A percentile compares a stretch with the other conserved stretches of the same genome.
Conservation (phyloP, 1,140 invertebrate species). For the Drosophila cardini region DNA sequence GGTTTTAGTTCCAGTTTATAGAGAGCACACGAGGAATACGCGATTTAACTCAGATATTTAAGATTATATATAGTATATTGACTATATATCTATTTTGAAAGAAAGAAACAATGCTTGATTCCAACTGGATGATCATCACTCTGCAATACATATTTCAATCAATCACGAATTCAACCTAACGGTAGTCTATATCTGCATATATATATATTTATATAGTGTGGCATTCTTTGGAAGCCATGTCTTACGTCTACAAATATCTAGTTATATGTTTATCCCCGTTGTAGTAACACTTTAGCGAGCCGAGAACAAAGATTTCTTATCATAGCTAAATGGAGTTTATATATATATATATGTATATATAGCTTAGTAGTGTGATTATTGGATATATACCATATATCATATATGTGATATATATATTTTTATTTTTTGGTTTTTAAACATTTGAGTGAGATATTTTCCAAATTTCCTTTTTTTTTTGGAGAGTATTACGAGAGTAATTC, state of each 20-base stretch:
- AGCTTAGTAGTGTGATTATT: background rate
- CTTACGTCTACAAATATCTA: constrained; percentile 8
- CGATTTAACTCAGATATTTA: constrained; percentile 31
- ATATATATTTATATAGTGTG: background rate
- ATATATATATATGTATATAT: background rate
- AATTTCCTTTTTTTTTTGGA: background rate
- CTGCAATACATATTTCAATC: constrained; percentile 29
- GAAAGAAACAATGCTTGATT: constrained; percentile 48
- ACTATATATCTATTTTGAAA: constrained; percentile 14
- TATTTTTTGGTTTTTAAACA: background rate
- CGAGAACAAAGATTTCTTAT: constrained; percentile 9
- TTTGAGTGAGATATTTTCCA: background rate
- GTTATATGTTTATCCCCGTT: constrained; percentile 5
- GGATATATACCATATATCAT: background rate
- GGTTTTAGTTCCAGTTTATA: constrained; percentile 36
- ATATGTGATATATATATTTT: background rate
- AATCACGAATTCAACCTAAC: constrained; percentile 25
- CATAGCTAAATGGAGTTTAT: background rate
- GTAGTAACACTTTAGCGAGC: constrained; percentile 38
- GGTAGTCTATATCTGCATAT: constrained; percentile 5
- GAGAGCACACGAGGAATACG: constrained; percentile 44
- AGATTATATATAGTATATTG: constrained; percentile 14
- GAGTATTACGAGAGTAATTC: background rate
- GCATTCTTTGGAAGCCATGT: background rate
- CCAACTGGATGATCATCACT: constrained; percentile 38